Base-by-base conservation (phyloP, 2,888 invertebrate genomes). In the Leptopilina drosophilae region DNA sequence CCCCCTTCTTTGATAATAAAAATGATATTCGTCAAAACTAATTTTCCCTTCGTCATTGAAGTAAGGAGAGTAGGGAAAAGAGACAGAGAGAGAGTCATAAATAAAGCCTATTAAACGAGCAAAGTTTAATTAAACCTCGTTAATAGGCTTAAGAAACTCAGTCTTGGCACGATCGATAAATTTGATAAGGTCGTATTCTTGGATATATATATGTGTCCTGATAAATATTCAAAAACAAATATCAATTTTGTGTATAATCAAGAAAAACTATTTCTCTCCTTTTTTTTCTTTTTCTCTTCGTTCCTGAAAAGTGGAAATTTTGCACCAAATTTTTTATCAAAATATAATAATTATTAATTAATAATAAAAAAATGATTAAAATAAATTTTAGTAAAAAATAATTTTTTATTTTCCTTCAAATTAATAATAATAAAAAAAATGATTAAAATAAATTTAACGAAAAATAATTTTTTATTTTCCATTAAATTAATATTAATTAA, bases 101-200 rank as follows among this genome's bases (percentile, higher is more conserved):
- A 75, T 26, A 75, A 83, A 85, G 86, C 85, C 85, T 84, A 85
- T 86, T 83, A 85, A 87, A 62, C 62, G 62, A 62, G 62, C 85
- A 80, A 83, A 84, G 85, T 86, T 87, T 86, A 86, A 87, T 87
- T 86, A 86, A 87, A 86, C 85, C 85, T 87, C 83, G 79, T 86
- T 86, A 86, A 86, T 85, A 85, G 85, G 84, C 82, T 86, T 87
- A 85, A 87, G 62, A 62, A 62, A 62, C 62, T 62, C 20, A 62
- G 62, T 20, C 62, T 62, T 62, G 62, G 62, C 62, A 20, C 62
- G 62, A 62, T 62, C 62, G 20, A 62, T 62, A 62, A 62, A 62
- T 62, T 62, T 62, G 62, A 62, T 62, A 62, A 62, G 62, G 62
- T 62, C 62, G 62, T 20, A 15, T 62, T 20, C 20, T 20, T 62